Evolutionary conservation across 2,113 vertebrate genomes (phyloP).

Genomic region (Sardina pilchardus): DNA sequence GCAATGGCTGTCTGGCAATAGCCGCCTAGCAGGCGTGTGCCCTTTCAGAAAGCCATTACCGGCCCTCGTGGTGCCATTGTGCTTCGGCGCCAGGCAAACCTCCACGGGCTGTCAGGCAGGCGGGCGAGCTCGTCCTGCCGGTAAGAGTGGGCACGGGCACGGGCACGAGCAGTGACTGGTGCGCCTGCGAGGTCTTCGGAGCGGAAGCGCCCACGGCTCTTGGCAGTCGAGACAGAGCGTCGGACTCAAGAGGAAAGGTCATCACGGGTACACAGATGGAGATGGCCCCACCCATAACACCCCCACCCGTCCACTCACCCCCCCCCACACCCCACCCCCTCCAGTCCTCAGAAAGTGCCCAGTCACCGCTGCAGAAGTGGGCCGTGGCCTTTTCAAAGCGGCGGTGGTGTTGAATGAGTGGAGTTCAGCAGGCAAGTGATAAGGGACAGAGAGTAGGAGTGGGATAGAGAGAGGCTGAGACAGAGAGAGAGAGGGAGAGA

Average conservation of each 20-base stretch:
- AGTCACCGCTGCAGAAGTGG: slow-evolving; percentile 19
- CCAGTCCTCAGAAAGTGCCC: slow-evolving; percentile 35
- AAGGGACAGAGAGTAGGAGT: neutral
- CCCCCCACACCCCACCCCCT: too few species aligned
- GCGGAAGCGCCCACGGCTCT: slow-evolving; percentile 64
- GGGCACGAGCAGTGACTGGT: slow-evolving; percentile 40
- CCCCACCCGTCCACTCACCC: neutral
- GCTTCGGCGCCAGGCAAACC: neutral
- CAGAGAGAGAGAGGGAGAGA: neutral
- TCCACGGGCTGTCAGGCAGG: slow-evolving; percentile 43
- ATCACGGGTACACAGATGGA: slow-evolving; percentile 52
- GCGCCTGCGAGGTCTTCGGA: neutral
- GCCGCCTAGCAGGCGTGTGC: neutral
- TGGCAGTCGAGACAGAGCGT: slow-evolving; percentile 48
- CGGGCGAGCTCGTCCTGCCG: neutral
- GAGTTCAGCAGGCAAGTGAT: neutral
- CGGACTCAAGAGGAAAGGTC: slow-evolving; percentile 64
- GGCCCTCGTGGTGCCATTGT: neutral
- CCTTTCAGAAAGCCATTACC: neutral
- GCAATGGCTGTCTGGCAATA: neutral
- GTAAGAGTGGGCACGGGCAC: slow-evolving; percentile 20
- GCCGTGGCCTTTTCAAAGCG: neutral
- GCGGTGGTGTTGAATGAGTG: neutral
- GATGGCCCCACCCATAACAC: neutral
- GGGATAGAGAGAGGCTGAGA: neutral